Percentiles rank a stretch among this genome's conserved stretches.
These are phyloP conservation scores for Nemotelus pantherinus DNA, from an alignment of 2,888 invertebrate species.

Conservation along the genomic window DNA sequence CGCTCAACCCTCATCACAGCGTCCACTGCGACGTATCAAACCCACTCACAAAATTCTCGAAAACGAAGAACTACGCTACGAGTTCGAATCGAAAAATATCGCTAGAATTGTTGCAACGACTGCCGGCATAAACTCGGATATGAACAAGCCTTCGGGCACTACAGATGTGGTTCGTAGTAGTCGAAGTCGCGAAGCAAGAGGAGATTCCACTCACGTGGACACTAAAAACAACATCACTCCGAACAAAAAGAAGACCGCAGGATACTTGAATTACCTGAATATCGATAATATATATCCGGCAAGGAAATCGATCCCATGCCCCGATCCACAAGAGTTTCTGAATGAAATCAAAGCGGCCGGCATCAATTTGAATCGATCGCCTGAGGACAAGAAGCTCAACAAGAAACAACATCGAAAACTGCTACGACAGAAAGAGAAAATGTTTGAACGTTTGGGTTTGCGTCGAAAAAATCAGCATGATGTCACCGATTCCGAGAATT, in stretches of 20 bases:
- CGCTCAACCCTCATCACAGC: constrained; percentile 57
- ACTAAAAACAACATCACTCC: not conserved
- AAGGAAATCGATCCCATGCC: constrained; percentile 56
- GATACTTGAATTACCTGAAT: constrained; percentile 19
- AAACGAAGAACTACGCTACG: constrained; percentile 71
- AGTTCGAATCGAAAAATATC: constrained; percentile 69
- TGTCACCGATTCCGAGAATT: constrained; percentile 59
- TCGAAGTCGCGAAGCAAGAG: constrained; percentile 13
- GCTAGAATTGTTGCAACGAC: constrained; percentile 64
- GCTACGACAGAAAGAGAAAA: constrained; percentile 69
- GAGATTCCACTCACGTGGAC: constrained; percentile 7
- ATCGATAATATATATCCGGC: constrained; percentile 50
- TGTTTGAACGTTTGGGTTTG: constrained; percentile 68
- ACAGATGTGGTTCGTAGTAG: not conserved
- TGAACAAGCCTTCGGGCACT: constrained; percentile 30
- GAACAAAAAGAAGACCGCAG: constrained; percentile 38
- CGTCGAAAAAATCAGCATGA: constrained; percentile 57
- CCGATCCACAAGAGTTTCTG: constrained; percentile 60
- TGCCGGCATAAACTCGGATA: constrained; percentile 47
- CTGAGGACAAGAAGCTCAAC: constrained; percentile 63
- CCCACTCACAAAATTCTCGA: constrained; percentile 75
- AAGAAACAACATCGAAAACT: constrained; percentile 64
- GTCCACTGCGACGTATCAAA: constrained; percentile 70
- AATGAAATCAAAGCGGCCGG: constrained; percentile 62
- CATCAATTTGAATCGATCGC: constrained; percentile 60